phyloP scores from a whole-genome alignment of 1,140 invertebrate species.

The Lasioglossum baleicum region DNA sequence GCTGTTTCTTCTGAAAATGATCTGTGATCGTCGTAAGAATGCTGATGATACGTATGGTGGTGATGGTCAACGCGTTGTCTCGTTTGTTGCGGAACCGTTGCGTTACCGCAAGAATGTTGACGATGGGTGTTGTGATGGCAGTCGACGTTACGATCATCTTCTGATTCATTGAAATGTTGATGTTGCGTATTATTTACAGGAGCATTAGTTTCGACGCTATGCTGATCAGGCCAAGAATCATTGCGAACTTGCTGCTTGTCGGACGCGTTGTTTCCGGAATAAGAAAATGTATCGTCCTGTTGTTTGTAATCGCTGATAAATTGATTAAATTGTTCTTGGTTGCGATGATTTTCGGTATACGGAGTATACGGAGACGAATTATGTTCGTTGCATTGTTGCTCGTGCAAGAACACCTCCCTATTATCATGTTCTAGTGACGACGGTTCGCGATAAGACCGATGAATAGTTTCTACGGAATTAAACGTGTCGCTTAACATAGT shows the following conservation, averaged over 20 bases:
- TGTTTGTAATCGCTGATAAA: constrained; percentile 4
- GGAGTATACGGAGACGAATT: not conserved
- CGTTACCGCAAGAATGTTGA: constrained; percentile 13
- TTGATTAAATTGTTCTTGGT: constrained; percentile 25
- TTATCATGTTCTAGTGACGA: constrained; percentile 13
- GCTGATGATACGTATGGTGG: constrained; percentile 6
- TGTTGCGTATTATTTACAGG: constrained; percentile 22
- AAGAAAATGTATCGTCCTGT: constrained; percentile 7
- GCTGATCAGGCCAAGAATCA: constrained; percentile 8
- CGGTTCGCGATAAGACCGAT: constrained; percentile 2
- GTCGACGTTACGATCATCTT: constrained; percentile 3
- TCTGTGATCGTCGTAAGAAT: not conserved
- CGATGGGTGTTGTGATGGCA: constrained; percentile 9
- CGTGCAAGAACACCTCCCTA: constrained; percentile 8
- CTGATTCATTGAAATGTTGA: constrained; percentile 24
- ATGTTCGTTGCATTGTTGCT: constrained; percentile 22
- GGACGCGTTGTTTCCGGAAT: constrained; percentile 15
- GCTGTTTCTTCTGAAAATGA: constrained; percentile 7
- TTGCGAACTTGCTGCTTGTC: not conserved
- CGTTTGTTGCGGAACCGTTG: constrained; percentile 23
- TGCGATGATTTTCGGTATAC: constrained; percentile 8
- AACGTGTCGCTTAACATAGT: constrained; percentile 14
- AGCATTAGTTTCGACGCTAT: constrained; percentile 22
- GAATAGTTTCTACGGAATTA: not conserved
- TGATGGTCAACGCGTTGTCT: constrained; percentile 30